Percentiles rank a stretch among this genome's conserved stretches.
Conservation (phyloP, 2,797 vertebrate species). For the Cuniculus paca region DNA sequence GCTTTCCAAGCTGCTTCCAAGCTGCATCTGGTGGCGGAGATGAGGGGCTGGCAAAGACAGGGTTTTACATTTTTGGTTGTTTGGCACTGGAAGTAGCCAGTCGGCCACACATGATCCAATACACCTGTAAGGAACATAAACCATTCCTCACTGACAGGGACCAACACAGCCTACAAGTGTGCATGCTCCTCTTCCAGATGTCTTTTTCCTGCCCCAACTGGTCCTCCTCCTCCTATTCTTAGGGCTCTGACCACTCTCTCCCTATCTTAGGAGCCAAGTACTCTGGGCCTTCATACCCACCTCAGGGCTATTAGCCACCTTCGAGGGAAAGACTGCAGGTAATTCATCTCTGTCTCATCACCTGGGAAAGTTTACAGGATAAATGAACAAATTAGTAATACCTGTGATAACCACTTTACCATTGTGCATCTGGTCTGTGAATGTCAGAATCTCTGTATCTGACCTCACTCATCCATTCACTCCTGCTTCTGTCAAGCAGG, state of each 20-base stretch:
- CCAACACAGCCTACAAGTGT: neutral
- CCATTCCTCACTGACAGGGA: neutral
- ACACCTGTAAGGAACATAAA: neutral
- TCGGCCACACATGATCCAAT: neutral
- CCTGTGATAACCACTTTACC: neutral
- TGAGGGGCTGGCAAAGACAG: neutral
- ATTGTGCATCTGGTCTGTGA: neutral
- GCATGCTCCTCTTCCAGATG: neutral
- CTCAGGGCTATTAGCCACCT: neutral
- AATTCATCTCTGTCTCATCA: neutral
- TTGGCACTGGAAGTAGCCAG: slow-evolving; percentile 43
- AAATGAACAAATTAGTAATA: neutral
- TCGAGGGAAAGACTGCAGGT: neutral
- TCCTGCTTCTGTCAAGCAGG: neutral
- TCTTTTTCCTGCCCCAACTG: neutral
- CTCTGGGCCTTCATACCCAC: neutral
- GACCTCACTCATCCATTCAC: neutral
- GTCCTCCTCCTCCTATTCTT: neutral
- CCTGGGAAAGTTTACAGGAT: neutral
- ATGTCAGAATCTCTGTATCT: neutral
- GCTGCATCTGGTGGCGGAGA: neutral
- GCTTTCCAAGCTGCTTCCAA: neutral
- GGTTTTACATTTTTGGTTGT: slow-evolving; percentile 55
- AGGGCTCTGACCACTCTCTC: neutral
- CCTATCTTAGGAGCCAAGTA: neutral